Base-by-base conservation (phyloP, 2,797 vertebrate genomes). In the Acanthurus tractus region DNA sequence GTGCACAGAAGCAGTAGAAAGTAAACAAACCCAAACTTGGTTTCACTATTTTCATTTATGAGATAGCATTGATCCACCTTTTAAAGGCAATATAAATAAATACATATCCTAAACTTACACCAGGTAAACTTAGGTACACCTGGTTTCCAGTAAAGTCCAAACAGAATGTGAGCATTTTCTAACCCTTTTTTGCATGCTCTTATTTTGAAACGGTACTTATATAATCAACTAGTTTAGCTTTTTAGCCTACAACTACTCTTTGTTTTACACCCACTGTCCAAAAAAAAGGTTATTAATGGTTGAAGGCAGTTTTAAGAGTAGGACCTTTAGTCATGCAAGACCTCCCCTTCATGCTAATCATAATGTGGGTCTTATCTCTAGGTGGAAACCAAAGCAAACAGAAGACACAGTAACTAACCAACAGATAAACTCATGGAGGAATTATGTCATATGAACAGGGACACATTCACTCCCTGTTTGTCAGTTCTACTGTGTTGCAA, bases 371-470 rank as follows among this genome's bases (percentile, higher is more conserved):
- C 63, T 81, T 81, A 86, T 89, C 77, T 84, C 80, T 56, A 70
- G 59, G 65, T 84, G 75, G 86, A 89, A 91, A 90, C 86, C 82
- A 90, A 86, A 89, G 65, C 76, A 90, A 93, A 92, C 70, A 85
- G 75, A 88, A 83, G 76, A 67, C 23, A 23, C 23, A 25, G 55
- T 45, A 42, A 80, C 50, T 48, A 64, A 86, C 36, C 57, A 71
- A 34, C n/a, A 74, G 63, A 80, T 69, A 66, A 70, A 74, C 52
- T 85, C 83, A 55, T 79, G 1, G 59, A 72, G 75, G 76, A 78
- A 56, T 79, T 72, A 76, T 81, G 71, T 86, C 77, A 89, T 63
- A 81, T 48, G 71, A 58, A 73, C 71, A 34, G 1, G 6, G 48
- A 63, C 64, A 52, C 63, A 68, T 79, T 77, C 56, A 75, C 76